Base-by-base conservation (phyloP, 2,113 vertebrate genomes). In the Silurus meridionalis region DNA sequence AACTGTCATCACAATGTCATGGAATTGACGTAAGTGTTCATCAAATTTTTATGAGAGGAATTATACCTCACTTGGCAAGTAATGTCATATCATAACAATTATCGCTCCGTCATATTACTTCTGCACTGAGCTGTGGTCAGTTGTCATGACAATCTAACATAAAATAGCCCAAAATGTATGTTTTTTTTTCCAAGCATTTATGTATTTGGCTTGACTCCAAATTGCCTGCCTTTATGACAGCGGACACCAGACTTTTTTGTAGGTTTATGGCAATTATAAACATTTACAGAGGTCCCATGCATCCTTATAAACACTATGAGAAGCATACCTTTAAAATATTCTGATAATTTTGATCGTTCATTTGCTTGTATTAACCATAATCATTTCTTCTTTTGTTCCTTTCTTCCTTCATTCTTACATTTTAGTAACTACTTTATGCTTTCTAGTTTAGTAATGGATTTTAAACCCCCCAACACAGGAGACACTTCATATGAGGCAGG, bases 81-180 rank as follows among this genome's bases (percentile, higher is more conserved):
- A n/a, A 75, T 75, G 48, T 6, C 71, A 52, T 13, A 74, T 75
- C 72, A 52, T 53, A 75, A 75, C 21, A 75, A 52, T 75, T n/a
- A 75, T n/a, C 21, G 9, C 10, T 52, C 21, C 53, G 72, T n/a
- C 72, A 52, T 48, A 48, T 75, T 50, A 75, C 21, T 53, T 75
- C 72, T 52, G 19, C 71, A 52, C 71, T 53, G 72, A n/a, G 72
- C 72, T 52, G n/a, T 8, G 5, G 48, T 52, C 48, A 75, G 48
- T 75, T 75, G n/a, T 53, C 4, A 14, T 75, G 9, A n/a, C 5
- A n/a, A 23, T 53, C 5, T 11, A 13, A 53, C 21, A 75, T 11
- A 52, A n/a, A 11, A 48, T 7, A 13, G 4, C 48, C 21, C 9
- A 6, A 7, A 75, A 53, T n/a, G 72, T n/a, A n/a, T n/a, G n/a